Conservation (phyloP, 2,113 vertebrate species). For the Gobio gobio region DNA sequence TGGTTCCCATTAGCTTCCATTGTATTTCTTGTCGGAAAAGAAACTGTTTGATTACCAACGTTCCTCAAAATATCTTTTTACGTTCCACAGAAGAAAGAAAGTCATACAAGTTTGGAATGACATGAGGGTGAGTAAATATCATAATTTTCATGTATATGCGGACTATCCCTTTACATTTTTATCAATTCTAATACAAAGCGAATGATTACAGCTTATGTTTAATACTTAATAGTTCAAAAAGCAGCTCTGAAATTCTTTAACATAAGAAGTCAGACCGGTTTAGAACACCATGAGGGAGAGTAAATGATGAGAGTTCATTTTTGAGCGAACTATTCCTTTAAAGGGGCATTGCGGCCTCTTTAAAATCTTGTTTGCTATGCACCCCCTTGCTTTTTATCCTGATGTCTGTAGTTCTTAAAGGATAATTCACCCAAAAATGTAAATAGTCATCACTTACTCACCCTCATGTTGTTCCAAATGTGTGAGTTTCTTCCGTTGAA, state of each 20-base stretch:
- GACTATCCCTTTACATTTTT: not conserved
- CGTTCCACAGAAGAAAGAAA: not conserved
- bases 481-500: too few relatives aligned
- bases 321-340: not conserved
- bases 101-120: not conserved
- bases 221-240: not conserved
- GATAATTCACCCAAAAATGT: too few relatives aligned
- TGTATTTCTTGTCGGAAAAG: not conserved
- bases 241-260: not conserved
- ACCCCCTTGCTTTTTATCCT: not conserved
- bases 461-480: too few relatives aligned
- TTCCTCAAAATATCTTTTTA: not conserved
- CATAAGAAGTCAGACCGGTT: not conserved
- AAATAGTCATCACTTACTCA: too few relatives aligned
- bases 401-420: not conserved
- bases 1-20: not conserved
- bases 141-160: not conserved
- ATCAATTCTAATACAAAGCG: not conserved
- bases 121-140: not conserved
- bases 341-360: not conserved
- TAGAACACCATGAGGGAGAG: not conserved
- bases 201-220: not conserved
- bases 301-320: not conserved
- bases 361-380: not conserved
- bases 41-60: not conserved